Percentiles rank a stretch among this genome's conserved stretches.
Conservation (phyloP, 2,888 invertebrate genomes). For the Drosophila prostipennis region DNA sequence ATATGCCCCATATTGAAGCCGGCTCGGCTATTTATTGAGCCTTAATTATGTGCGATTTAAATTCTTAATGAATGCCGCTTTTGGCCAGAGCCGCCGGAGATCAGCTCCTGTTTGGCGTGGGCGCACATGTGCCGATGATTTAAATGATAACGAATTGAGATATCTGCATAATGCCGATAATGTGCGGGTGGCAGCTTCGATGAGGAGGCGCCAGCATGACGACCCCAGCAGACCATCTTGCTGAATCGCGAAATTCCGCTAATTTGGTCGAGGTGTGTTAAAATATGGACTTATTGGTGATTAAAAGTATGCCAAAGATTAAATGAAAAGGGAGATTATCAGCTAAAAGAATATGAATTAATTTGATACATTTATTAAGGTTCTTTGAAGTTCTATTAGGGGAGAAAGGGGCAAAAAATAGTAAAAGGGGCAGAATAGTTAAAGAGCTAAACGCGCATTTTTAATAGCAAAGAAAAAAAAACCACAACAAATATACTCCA, state of each 20-base stretch:
- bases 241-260: constrained; percentile 23
- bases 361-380: neutral
- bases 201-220: constrained; percentile 42
- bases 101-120: constrained; percentile 28
- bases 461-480: no score
- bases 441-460: no score
- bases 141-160: constrained; percentile 70
- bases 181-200: constrained; percentile 30
- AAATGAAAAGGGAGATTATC: neutral
- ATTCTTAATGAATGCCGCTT: constrained; percentile 76
- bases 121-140: constrained; percentile 69
- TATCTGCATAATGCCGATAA: constrained; percentile 53
- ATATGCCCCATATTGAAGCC: constrained; percentile 70
- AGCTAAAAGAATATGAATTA: neutral
- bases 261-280: constrained; percentile 3
- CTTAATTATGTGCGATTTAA: constrained; percentile 76
- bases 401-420: no score
- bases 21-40: constrained; percentile 70
- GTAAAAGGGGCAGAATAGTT: no score
- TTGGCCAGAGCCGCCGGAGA: constrained; percentile 43
- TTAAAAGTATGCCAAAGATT: neutral
- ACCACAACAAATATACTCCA: no score
- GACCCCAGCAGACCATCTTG: constrained; percentile 6
- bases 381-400: no score
- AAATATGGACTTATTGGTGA: constrained; percentile 2